These are phyloP conservation scores for Chouioia cunea DNA, from an alignment of 2,888 invertebrate species.

Conservation along the genomic window DNA sequence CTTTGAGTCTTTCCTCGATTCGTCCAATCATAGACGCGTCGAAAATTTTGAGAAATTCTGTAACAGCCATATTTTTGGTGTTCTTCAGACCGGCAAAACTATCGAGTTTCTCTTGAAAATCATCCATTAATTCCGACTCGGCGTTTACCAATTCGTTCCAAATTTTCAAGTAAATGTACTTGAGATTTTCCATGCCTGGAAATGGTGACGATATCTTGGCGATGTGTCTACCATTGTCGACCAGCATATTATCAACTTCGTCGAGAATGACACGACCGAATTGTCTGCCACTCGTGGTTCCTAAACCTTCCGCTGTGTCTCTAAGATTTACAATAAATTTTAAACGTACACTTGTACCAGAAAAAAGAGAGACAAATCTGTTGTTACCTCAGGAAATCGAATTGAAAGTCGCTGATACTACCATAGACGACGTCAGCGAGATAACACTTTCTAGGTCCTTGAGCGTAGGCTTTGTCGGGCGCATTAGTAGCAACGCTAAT, in stretches of 20 bases:
- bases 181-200: constrained; percentile 61
- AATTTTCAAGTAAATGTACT: constrained; percentile 48
- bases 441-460: constrained; percentile 48
- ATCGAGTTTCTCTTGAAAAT: constrained; percentile 45
- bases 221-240: constrained; percentile 66
- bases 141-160: constrained; percentile 44
- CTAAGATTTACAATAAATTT: constrained; percentile 46
- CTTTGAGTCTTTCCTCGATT: constrained; percentile 43
- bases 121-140: constrained; percentile 41
- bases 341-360: background rate
- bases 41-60: constrained; percentile 45
- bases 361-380: too few relatives aligned
- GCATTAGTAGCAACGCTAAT: constrained; percentile 57
- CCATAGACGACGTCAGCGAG: constrained; percentile 60
- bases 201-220: constrained; percentile 63
- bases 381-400: constrained; percentile 54
- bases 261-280: constrained; percentile 63
- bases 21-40: constrained; percentile 45
- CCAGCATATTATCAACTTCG: constrained; percentile 67
- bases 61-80: constrained; percentile 45
- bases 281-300: constrained; percentile 55
- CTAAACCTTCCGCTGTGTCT: constrained; percentile 60
- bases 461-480: constrained; percentile 46
- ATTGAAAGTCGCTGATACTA: constrained; percentile 59
- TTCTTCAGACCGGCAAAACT: constrained; percentile 26